phyloP scores from a whole-genome alignment of 2,113 vertebrate species.

The Phyllopteryx taeniolatus region DNA sequence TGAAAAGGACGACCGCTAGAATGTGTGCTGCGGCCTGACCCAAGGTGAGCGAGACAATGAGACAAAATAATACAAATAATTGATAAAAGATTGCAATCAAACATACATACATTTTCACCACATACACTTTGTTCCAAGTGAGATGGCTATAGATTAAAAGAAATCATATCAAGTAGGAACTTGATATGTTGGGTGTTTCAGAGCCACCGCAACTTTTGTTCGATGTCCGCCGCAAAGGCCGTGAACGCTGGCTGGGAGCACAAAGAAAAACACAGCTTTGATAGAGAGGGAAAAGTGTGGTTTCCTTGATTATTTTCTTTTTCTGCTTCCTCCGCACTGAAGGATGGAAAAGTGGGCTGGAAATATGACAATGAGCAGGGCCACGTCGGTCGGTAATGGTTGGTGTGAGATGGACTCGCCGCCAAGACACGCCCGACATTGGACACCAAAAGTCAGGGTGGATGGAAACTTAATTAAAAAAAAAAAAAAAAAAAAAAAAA shows the following conservation, averaged over 20 bases:
- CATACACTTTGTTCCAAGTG: background rate
- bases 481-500: conserved; percentile 29
- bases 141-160: background rate
- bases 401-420: background rate
- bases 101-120: too few relatives aligned
- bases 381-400: background rate
- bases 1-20: conserved; percentile 66
- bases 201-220: conserved; percentile 35
- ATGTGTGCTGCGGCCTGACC: conserved; percentile 41
- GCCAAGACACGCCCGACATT: conserved; percentile 19
- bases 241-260: conserved; percentile 12
- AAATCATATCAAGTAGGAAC: background rate
- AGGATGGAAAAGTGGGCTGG: conserved; percentile 24
- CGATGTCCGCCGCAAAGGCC: conserved; percentile 10
- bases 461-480: background rate
- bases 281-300: conserved; percentile 28
- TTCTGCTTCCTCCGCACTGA: conserved; percentile 5
- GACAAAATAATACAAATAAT: conserved; percentile 3
- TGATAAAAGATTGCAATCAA: background rate
- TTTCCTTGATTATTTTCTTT: conserved; percentile 23
- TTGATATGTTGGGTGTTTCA: conserved; percentile 12
- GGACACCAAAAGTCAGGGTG: conserved; percentile 26
- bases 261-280: conserved; percentile 31
- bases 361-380: conserved; percentile 15
- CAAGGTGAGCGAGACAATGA: conserved; percentile 30